Percentiles rank a stretch among this genome's conserved stretches.
Evolutionary conservation across 2,113 vertebrate species (phyloP).

Genomic region (Psophia crepitans): DNA sequence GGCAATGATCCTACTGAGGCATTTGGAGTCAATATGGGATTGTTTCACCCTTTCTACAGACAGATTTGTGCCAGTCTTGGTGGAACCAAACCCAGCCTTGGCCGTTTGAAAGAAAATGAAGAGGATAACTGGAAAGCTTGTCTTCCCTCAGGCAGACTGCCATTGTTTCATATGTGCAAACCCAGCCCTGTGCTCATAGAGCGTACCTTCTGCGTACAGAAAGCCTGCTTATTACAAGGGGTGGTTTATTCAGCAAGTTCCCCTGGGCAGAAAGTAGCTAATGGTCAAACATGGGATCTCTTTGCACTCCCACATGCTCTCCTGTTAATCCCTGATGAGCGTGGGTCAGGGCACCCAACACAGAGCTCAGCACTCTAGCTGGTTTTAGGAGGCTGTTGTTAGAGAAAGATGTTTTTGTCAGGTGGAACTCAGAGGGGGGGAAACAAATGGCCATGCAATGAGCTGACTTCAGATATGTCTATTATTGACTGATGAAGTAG

Average conservation of each 20-base stretch:
- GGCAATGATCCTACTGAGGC: too few relatives aligned
- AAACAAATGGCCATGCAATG: accelerated
- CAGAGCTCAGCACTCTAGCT: background rate
- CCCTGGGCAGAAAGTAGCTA: background rate
- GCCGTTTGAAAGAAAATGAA: background rate
- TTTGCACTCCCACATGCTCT: background rate
- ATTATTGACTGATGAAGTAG: background rate
- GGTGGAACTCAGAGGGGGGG: background rate
- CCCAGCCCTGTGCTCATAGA: too few relatives aligned
- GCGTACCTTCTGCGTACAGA: background rate
- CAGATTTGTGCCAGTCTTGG: background rate
- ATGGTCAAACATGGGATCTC: background rate
- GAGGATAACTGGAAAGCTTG: background rate
- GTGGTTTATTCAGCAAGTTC: background rate
- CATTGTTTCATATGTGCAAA: background rate
- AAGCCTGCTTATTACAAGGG: background rate
- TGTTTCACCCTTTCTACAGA: background rate
- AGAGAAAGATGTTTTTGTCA: background rate
- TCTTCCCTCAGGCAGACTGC: background rate
- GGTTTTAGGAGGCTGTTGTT: background rate
- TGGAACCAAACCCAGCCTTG: background rate
- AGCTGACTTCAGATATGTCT: background rate
- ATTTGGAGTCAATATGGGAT: background rate
- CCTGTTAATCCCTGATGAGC: accelerated
- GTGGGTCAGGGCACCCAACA: background rate